Evolutionary conservation across 2,113 vertebrate species (phyloP), one percentile per base, ranked within the genome.

Genomic region (Neolamprologus sp.): DNA sequence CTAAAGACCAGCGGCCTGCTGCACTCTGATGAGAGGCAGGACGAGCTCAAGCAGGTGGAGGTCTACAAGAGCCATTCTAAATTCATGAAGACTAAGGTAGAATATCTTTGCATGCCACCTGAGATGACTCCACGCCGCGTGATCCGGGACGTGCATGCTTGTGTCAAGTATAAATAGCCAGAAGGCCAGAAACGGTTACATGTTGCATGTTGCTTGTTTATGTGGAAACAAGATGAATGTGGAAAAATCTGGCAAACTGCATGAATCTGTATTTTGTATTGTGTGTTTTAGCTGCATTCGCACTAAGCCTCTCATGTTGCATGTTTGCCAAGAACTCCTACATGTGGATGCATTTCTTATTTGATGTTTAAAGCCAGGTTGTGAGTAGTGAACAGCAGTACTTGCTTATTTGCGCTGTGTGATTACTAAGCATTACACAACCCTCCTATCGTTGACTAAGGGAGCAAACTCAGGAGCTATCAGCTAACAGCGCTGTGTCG

Each of bases 41-140:
- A 98, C 89, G 98, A 99, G 94, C 97, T 98, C 94, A 99, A 98
- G 95, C 98, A 99, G 95, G 98, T 98, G 95, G 99, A 99, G 91
- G 97, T 99, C 96, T 99, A 99, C 96, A 99, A 98, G 95, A 99
- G 97, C 96, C 98, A 99, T 94, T 98, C 98, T 82, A 99, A 98
- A 96, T 99, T 99, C 96, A 99, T 99, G 98, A 99, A 99, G 96
- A 97, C 96, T 83, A 99, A 99, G 98, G 99, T 99, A 97, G 89
- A 82, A 87, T 65, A 40, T 83, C 86, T 84, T 26, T 79, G 85
- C 90, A 85, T 33, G 89, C 45, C 47, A 81, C 54, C 65, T 13
- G 26, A 63, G 49, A 49, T 2, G 3, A 28, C 75, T 7, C 40
- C 37, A 19, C 42, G 11, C 21, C 82, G 82, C 91, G 87, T 89